Evolutionary conservation across 2,113 vertebrate genomes (phyloP).

Genomic region (Megaptera novaeangliae): DNA sequence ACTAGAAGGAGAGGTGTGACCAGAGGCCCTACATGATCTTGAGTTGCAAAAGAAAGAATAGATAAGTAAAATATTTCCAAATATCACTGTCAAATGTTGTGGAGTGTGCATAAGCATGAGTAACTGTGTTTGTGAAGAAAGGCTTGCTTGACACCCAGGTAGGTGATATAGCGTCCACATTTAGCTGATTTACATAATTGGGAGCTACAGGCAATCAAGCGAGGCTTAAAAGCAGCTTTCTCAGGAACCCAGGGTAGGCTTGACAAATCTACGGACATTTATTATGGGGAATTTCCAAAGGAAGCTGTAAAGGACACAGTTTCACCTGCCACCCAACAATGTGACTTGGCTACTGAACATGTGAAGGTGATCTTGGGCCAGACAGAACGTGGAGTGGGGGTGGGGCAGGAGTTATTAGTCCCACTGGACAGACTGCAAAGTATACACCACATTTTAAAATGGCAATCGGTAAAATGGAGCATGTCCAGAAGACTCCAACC

Average conservation of each 20-base stretch:
- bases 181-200: not conserved
- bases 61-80: not conserved
- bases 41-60: conserved; percentile 10
- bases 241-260: not conserved
- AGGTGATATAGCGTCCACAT: not conserved
- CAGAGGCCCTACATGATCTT: not conserved
- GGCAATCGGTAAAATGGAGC: not conserved
- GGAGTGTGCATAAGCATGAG: not conserved
- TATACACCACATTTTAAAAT: not conserved
- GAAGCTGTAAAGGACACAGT: not conserved
- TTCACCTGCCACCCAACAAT: not conserved
- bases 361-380: not conserved
- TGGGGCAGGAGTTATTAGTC: not conserved
- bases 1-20: not conserved
- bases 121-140: not conserved
- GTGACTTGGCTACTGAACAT: not conserved
- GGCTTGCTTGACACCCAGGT: not conserved
- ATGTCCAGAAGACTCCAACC: not conserved
- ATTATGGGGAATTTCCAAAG: not conserved
- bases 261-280: not conserved
- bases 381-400: not conserved
- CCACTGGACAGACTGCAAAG: not conserved
- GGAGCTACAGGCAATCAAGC: not conserved
- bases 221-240: not conserved
- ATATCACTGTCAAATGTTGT: not conserved